A percentile compares a stretch with the other conserved stretches of the same genome.
Conservation (phyloP, 1,140 invertebrate species). For the Lordiphosa stackelbergi region DNA sequence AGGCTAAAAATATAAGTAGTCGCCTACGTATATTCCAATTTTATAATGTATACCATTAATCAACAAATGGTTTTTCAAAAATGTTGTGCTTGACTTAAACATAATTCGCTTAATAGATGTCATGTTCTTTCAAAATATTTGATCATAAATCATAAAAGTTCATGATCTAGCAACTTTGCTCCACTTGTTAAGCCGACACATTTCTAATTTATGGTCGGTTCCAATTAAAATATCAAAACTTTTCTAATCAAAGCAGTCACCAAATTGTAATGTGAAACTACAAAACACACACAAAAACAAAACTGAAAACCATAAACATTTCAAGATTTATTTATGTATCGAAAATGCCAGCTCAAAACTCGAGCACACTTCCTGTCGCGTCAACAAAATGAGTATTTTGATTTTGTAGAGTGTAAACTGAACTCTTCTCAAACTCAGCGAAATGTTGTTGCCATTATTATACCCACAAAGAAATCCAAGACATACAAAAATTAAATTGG, state of each 20-base stretch:
- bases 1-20: too few species aligned
- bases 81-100: too few species aligned
- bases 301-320: conserved; percentile 42
- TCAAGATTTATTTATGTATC: conserved; percentile 44
- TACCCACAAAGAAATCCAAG: conserved; percentile 18
- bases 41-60: too few species aligned
- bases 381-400: conserved; percentile 4
- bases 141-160: too few species aligned
- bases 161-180: too few species aligned
- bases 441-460: conserved; percentile 34
- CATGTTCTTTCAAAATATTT: too few species aligned
- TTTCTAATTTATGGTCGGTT: background rate
- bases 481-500: conserved; percentile 50
- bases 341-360: conserved; percentile 18
- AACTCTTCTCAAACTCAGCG: conserved; percentile 19
- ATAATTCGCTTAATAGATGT: too few species aligned
- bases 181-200: too few species aligned
- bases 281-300: conserved; percentile 3
- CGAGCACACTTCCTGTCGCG: conserved; percentile 30
- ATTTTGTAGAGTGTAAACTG: background rate
- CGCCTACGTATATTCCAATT: too few species aligned
- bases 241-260: too few species aligned
- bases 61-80: too few species aligned
- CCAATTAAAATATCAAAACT: conserved; percentile 31
- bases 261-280: too few species aligned